Base-by-base conservation (phyloP, 2,797 vertebrate species). In the Acanthiza pusilla region DNA sequence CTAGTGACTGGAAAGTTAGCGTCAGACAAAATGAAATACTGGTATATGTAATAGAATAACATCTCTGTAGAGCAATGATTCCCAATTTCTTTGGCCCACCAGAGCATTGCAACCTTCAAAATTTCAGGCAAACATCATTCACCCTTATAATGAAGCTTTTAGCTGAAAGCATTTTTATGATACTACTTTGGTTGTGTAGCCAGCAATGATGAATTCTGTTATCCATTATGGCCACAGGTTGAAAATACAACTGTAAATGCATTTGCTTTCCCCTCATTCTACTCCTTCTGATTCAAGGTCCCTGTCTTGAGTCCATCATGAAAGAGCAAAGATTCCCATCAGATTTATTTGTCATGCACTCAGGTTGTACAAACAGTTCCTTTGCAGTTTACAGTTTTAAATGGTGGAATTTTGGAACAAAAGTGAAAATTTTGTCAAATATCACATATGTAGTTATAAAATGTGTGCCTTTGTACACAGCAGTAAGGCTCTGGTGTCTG, bases 91-190 rank as follows among this genome's bases (percentile, higher is more conserved):
- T 96, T 84, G 73, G 79, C 68, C 91, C 88, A 88, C 23, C 76
- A 78, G 95, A 95, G 93, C 89, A 94, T 57, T 78, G 54, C 79
- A 95, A 60, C 76, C 70, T 91, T 94, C 88, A 90, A 51, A 78
- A 75, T 90, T 75, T 66, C 88, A 95, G 58, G 85, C 61, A 89
- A 94, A 61, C 65, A 47, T 80, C 4, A 0, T 68, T 94, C 93
- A 65, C 72, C 16, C 85, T 85, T 40, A 67, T 57, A 84, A 93
- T 48, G 36, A 91, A 92, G 93, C 89, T 94, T 96, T 94, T 94
- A 94, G 85, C 89, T 86, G 76, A 83, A 92, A 94, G 79, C 9
- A 1, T 88, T 94, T 95, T 93, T 93, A 88, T 83, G 89, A 57
- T 77, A 43, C 47, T 61, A 11, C 82, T 91, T 91, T 9, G 22